Evolutionary conservation across 2,797 vertebrate species (phyloP).

Genomic region (Sebastolobus altivelis): DNA sequence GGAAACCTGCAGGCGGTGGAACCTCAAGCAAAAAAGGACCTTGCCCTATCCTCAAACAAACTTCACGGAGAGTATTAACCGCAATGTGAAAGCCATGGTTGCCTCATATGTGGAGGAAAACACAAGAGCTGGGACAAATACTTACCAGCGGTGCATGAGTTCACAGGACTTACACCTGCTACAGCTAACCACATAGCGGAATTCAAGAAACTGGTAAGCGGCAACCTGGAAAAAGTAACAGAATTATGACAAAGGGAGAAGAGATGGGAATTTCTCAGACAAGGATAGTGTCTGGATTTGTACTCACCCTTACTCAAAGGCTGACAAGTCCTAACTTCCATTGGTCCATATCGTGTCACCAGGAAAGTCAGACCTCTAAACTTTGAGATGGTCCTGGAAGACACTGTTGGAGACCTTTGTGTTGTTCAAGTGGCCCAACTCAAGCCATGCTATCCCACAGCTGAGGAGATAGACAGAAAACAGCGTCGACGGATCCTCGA

Average conservation of each 20-base stretch:
- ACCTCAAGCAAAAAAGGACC: background rate
- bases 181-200: too few species aligned
- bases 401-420: background rate
- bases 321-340: background rate
- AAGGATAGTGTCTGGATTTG: conserved; percentile 5
- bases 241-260: background rate
- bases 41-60: background rate
- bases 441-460: too few species aligned
- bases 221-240: background rate
- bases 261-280: background rate
- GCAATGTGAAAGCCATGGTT: background rate
- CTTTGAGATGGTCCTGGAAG: conserved; percentile 7
- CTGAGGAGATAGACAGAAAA: too few species aligned
- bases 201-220: background rate
- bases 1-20: background rate
- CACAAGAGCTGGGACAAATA: background rate
- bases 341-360: background rate
- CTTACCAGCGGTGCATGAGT: background rate
- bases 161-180: too few species aligned
- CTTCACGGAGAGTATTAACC: background rate
- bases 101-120: background rate
- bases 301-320: conserved; percentile 2
- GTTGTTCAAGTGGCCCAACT: too few species aligned
- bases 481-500: too few species aligned
- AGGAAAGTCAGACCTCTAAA: background rate